Base-by-base conservation (phyloP, 1,140 invertebrate genomes). In the Coelopa frigida region DNA sequence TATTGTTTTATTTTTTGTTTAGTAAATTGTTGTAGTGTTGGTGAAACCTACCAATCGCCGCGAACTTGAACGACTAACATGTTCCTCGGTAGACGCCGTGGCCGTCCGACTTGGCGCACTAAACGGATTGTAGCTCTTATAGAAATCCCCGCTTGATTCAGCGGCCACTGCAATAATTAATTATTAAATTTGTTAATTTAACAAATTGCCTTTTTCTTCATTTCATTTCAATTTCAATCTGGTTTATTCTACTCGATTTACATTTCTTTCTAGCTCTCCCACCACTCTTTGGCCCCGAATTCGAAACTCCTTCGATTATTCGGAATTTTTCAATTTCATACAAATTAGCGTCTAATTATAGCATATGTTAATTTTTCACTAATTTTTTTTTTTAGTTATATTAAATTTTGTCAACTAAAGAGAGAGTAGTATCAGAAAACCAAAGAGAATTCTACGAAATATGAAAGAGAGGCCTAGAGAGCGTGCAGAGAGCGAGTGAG, bases 131-230 rank as follows among this genome's bases (percentile, higher is more conserved):
- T 76, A 80, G 80, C 77, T 78, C 81, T 87, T 87, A 84, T 81
- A 85, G 82, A 80, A 81, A 79, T 87, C 83, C 78, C 75, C 77
- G 73, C 79, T 77, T 62, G 75, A 74, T 66, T 79, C 79, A 72
- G 78, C 78, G 78, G 82, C 84, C 83, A 86, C 84, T 86, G 83
- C 52, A 68, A 54, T 48, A 48, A 63, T 67, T 61, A 62, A 61
- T 54, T 58, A 66, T 59, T 54, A 58, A 53, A 54, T 51, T 50
- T 55, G 45, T 53, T 55, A 52, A 55, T 61, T 55, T 48, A 51
- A 48, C 27, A 54, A 53, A 48, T 42, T 42, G 23, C 17, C 12
- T 11, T 42, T 42, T 27, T 44, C 36, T 44, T 44, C 27, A 5
- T 41, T 40, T 24, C 14, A 24, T 23, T n/a, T n/a, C n/a, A n/a